Percentiles rank a stretch among this genome's conserved stretches.
Evolutionary conservation across 2,113 vertebrate genomes (phyloP).

Genomic region (Butorides virescens): DNA sequence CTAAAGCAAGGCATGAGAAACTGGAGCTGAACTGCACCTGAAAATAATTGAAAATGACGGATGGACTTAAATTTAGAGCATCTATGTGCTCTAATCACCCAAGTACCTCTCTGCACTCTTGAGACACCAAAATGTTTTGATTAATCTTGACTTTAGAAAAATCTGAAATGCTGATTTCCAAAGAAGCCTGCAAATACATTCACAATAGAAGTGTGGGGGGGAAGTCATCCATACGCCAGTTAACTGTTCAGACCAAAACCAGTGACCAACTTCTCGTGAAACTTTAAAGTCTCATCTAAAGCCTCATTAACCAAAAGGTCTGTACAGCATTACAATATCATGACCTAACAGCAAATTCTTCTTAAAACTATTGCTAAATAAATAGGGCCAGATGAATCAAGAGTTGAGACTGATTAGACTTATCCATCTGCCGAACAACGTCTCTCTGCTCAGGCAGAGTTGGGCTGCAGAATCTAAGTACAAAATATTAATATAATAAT

Average conservation of each 20-base stretch:
- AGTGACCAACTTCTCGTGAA: background rate
- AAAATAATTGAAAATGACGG: background rate
- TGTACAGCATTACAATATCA: background rate
- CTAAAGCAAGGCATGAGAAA: background rate
- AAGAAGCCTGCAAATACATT: background rate
- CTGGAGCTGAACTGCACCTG: background rate
- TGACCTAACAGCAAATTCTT: background rate
- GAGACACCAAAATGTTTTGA: background rate
- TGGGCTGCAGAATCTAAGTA: background rate
- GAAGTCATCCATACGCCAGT: background rate
- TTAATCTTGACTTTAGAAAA: background rate
- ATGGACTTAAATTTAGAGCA: background rate
- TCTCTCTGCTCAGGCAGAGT: background rate
- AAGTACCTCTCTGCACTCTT: background rate
- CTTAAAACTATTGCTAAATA: background rate
- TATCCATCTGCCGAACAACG: background rate
- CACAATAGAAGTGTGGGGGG: rapidly evolving
- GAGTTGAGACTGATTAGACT: background rate
- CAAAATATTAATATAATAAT: background rate
- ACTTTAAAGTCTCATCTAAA: background rate
- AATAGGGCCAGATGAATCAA: too few species aligned
- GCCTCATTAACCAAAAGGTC: background rate
- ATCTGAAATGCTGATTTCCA: background rate
- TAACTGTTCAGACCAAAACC: background rate
- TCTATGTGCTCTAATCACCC: background rate